Conservation (phyloP, 2,797 vertebrate species). For the Hipposideros larvatus region DNA sequence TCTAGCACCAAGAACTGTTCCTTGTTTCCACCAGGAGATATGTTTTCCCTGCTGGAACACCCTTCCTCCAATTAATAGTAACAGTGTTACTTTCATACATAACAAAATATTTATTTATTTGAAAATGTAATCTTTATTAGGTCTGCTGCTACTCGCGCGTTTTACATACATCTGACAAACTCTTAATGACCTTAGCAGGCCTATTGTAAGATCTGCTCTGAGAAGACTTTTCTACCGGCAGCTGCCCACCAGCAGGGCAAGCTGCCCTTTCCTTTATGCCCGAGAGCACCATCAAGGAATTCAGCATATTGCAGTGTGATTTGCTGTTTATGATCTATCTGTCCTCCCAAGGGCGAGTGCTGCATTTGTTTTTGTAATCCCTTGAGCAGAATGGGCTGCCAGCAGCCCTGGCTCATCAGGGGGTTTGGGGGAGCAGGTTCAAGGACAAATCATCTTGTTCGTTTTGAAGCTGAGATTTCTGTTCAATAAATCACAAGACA, state of each 20-base stretch:
- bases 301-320: neutral
- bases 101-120: constrained; percentile 19
- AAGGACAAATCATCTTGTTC: constrained; percentile 15
- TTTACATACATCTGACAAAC: neutral
- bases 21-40: neutral
- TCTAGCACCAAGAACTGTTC: neutral
- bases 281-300: neutral
- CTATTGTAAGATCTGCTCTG: neutral
- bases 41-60: neutral
- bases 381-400: neutral
- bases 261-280: neutral
- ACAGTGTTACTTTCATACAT: neutral
- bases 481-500: neutral
- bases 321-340: neutral
- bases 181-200: neutral
- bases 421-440: neutral
- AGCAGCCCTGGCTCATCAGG: neutral
- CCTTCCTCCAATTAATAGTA: neutral
- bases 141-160: neutral
- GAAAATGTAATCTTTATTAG: neutral
- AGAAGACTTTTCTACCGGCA: neutral
- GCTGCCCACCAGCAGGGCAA: neutral
- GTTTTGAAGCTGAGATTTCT: constrained; percentile 40
- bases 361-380: neutral
- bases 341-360: neutral